These are phyloP conservation scores for Mixornis gularis DNA, from an alignment of 2,113 vertebrate species.

Conservation along the genomic window DNA sequence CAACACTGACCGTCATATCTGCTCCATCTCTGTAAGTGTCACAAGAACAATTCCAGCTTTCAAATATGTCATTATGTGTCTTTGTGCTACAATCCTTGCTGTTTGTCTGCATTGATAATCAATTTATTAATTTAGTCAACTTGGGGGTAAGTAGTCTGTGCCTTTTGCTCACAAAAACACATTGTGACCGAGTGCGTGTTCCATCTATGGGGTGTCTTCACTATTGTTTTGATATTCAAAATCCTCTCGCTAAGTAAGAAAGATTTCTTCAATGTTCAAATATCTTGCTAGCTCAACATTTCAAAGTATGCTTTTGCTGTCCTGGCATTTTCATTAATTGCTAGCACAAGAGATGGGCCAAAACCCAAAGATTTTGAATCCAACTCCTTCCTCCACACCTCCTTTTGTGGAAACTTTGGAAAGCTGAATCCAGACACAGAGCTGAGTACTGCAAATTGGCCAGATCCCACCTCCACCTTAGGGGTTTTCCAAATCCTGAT, in stretches of 20 bases:
- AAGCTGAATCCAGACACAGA: conserved; percentile 7
- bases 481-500: conserved; percentile 11
- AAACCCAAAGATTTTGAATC: neutral
- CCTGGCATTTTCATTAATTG: conserved; percentile 27
- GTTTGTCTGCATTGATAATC: neutral
- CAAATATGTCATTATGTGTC: neutral
- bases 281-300: neutral
- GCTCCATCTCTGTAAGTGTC: neutral
- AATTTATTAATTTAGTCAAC: neutral
- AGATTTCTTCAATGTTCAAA: neutral
- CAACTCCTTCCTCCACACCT: neutral
- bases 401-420: conserved; percentile 11
- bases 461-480: neutral
- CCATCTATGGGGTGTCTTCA: neutral
- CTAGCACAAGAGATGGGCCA: neutral
- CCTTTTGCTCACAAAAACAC: neutral
- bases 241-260: neutral
- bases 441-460: neutral
- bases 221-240: neutral
- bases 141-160: neutral
- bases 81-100: neutral
- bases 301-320: neutral
- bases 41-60: neutral
- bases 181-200: neutral
- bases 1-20: neutral